Evolutionary conservation across 2,888 invertebrate species (phyloP).

Genomic region (Tiliacea aurago): DNA sequence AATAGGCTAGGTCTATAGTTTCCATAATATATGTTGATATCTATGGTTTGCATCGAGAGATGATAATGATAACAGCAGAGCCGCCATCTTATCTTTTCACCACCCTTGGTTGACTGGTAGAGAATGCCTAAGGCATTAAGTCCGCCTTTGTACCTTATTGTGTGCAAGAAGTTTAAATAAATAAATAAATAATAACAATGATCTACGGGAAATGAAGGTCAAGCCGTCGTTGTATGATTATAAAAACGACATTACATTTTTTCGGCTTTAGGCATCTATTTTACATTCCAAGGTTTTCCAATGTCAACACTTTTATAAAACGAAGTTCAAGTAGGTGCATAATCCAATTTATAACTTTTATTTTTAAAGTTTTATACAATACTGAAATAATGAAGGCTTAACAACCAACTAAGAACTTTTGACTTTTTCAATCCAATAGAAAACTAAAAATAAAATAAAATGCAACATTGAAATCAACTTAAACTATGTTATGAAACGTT

Average conservation of each 20-base stretch:
- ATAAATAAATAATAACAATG: too few species aligned
- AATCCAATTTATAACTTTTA: slow-evolving; percentile 8
- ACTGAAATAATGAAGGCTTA: slow-evolving; percentile 7
- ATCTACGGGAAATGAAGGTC: not conserved
- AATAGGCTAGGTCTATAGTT: slow-evolving; percentile 22
- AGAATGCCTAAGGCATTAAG: too few species aligned
- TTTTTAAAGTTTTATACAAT: not conserved
- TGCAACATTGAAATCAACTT: slow-evolving; percentile 40
- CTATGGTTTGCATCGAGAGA: slow-evolving; percentile 7
- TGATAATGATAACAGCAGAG: slow-evolving; percentile 24
- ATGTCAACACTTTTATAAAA: not conserved
- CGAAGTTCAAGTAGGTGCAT: not conserved
- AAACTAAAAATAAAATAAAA: slow-evolving; percentile 21
- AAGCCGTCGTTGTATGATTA: not conserved
- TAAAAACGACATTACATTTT: not conserved
- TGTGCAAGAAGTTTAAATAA: too few species aligned
- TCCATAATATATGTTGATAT: not conserved
- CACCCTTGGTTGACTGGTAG: too few species aligned
- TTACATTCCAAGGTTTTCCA: not conserved
- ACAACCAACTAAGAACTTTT: slow-evolving; percentile 7
- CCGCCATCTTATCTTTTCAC: too few species aligned
- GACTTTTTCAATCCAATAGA: slow-evolving; percentile 21
- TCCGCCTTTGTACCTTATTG: too few species aligned
- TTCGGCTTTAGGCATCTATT: too few species aligned
- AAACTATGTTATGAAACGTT: slow-evolving; percentile 35